Conservation (phyloP, 2,113 vertebrate genomes). For the Connochaetes taurinus region DNA sequence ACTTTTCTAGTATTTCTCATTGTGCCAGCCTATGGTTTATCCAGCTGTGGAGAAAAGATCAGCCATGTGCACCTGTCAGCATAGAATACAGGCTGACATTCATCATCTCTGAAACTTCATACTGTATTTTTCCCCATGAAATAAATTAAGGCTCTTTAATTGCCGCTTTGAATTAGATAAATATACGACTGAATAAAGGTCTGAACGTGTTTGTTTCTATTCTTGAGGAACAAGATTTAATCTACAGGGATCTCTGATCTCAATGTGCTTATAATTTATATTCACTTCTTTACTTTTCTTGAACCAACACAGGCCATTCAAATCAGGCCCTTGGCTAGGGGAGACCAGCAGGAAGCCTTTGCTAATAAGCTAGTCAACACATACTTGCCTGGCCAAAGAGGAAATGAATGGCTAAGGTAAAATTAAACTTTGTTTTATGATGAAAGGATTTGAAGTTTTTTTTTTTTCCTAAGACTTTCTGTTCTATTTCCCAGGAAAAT, state of each 20-base stretch:
- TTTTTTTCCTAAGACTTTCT: background rate
- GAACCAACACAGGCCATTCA: background rate
- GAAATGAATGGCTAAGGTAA: background rate
- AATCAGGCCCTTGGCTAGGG: background rate
- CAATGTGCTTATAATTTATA: background rate
- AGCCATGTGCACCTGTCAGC: background rate
- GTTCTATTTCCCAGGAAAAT: slow-evolving; percentile 13
- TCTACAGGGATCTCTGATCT: background rate
- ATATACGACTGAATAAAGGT: background rate
- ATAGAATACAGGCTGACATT: background rate
- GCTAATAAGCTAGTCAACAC: background rate
- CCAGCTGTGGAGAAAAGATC: background rate
- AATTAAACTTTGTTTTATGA: slow-evolving; percentile 35
- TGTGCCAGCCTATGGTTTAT: background rate
- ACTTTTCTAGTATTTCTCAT: background rate
- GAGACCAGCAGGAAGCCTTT: background rate
- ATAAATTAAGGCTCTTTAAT: background rate
- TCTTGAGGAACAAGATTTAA: background rate
- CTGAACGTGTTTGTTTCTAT: slow-evolving; percentile 25
- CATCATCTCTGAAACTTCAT: background rate
- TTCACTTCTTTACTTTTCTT: background rate
- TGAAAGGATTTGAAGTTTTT: background rate
- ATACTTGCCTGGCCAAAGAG: background rate
- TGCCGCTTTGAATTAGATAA: background rate
- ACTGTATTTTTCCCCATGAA: background rate